Base-by-base conservation (phyloP, 1,140 invertebrate species). In the Drosophila micromelanica region DNA sequence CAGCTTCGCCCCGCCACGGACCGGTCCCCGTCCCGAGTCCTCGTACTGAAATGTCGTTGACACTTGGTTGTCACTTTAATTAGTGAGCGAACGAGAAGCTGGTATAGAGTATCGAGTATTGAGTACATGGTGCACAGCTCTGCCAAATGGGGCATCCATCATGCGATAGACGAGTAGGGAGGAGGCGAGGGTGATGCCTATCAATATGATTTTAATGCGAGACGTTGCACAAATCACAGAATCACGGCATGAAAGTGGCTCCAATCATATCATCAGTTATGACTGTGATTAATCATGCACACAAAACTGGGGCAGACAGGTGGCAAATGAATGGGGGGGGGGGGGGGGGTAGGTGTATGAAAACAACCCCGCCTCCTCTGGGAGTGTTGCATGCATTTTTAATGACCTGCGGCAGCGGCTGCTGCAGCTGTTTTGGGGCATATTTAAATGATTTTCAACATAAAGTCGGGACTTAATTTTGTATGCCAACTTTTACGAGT, bases 401-500 rank as follows among this genome's bases (percentile, higher is more conserved):
- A 76, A 80, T 84, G 61, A 30, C 37, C 40, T 76, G 80, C 52
- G 76, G 61, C 57, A 60, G 49, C 38, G 27, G 60, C 43, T 54
- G 35, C 23, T 52, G 12, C 55, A 13, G 55, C 5, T 15, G 32
- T 23, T 27, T 35, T 30, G 56, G 43, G 42, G 61, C 56, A 48
- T 65, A 86, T 86, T 85, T 86, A 86, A 86, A 85, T 85, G 69
- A 86, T 86, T 86, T 74, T 74, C 32, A 35, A 43, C 52, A 48
- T 77, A 73, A 86, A 70, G 77, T 65, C 43, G 46, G 59, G 60
- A 85, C 73, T 85, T 85, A 69, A 86, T 85, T 86, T 86, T 63
- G 70, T 74, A 85, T 85, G 64, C 80, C 69, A 86, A 76, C 61
- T 85, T 85, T 85, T 77, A 86, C 81, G 81, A 85, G 77, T 77